Evolutionary conservation across 2,888 invertebrate genomes (phyloP).

Genomic region (Fragum sueziense): DNA sequence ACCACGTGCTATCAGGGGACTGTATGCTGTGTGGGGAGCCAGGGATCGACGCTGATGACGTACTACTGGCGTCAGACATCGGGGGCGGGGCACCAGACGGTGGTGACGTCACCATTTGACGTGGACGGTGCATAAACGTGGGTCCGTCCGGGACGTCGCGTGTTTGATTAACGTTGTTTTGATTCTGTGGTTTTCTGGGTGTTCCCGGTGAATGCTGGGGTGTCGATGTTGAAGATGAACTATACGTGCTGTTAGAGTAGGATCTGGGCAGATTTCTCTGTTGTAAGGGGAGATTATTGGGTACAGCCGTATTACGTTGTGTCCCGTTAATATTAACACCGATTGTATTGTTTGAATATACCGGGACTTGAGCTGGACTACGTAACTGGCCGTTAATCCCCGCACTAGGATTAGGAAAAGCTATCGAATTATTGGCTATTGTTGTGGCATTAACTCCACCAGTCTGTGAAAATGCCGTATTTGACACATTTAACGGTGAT

Average conservation of each 20-base stretch:
- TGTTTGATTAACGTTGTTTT: not conserved
- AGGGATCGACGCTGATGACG: constrained; percentile 62
- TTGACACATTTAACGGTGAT: not conserved
- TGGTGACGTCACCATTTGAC: constrained; percentile 50
- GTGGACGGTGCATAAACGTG: constrained; percentile 39
- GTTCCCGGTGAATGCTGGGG: constrained; percentile 50
- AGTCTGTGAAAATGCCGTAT: constrained; percentile 1
- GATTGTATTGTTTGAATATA: constrained; percentile 1
- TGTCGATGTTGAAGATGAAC: constrained; percentile 28
- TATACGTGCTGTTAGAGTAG: constrained; percentile 7
- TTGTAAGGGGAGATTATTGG: constrained; percentile 41
- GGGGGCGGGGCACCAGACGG: constrained; percentile 32
- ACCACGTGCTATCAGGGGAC: constrained; percentile 50
- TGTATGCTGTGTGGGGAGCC: constrained; percentile 57
- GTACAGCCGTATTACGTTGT: constrained; percentile 33
- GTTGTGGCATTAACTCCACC: constrained; percentile 14
- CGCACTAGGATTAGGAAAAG: constrained; percentile 53
- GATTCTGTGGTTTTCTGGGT: constrained; percentile 24
- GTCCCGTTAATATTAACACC: constrained; percentile 22
- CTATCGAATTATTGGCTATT: constrained; percentile 29
- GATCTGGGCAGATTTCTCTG: constrained; percentile 24
- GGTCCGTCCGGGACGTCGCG: constrained; percentile 36
- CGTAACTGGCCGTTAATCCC: constrained; percentile 48
- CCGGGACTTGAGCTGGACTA: constrained; percentile 42
- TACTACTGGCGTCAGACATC: constrained; percentile 50